Evolutionary conservation across 2,888 invertebrate species (phyloP).

Genomic region (Aleiodes testaceus): DNA sequence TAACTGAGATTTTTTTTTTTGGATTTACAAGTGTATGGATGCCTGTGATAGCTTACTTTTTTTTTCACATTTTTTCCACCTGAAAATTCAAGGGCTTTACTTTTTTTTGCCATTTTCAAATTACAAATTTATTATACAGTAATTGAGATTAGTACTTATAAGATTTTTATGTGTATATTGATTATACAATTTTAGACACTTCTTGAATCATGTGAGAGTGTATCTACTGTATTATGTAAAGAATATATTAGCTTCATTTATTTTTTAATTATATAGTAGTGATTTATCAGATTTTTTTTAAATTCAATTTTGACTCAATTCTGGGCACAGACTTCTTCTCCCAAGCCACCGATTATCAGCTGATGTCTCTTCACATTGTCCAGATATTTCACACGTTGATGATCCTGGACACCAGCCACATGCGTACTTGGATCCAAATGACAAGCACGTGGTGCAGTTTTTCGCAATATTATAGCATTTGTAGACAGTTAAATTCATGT

Average conservation of each 20-base stretch:
- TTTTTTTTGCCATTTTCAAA: neutral
- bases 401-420: constrained; percentile 28
- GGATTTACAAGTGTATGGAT: neutral
- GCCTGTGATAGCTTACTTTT: constrained; percentile 5
- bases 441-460: constrained; percentile 9
- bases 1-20: neutral
- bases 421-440: constrained; percentile 2
- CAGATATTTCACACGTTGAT: constrained; percentile 20
- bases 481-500: constrained; percentile 6
- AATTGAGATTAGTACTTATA: constrained; percentile 18
- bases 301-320: neutral
- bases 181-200: neutral
- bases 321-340: constrained; percentile 11
- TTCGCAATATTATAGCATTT: constrained; percentile 1
- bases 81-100: too few species aligned
- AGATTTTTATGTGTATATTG: constrained; percentile 3
- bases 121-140: neutral
- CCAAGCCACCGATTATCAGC: constrained; percentile 19
- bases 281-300: neutral
- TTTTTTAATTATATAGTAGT: neutral
- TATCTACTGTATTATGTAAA: neutral
- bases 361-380: constrained; percentile 19
- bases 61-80: too few species aligned
- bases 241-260: constrained; percentile 10
- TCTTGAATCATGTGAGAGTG: neutral